Base-by-base conservation (phyloP, 1,140 invertebrate genomes). In the Ruditapes philippinarum region DNA sequence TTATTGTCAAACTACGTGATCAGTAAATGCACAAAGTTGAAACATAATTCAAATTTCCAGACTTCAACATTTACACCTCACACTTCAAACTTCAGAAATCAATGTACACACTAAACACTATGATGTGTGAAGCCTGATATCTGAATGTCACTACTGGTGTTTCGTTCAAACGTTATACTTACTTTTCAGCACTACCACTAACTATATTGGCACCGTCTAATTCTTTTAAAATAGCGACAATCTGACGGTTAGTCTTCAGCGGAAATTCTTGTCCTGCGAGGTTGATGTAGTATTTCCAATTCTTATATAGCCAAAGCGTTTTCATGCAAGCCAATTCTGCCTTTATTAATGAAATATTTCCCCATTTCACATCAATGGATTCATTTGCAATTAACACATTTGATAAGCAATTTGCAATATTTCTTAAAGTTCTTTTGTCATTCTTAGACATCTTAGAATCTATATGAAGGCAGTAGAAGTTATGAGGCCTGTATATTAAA, bases 401-500 rank as follows among this genome's bases (percentile, higher is more conserved):
- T 14, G 70, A 40, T 28, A 84, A 84, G 38, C 81, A 84, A 17
- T 12, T 7, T 25, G 65, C 62, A n/a, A 84, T 84, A 1, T 4
- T n/a, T 51, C 31, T 36, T 0, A 70, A 17, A 14, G 62, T 65
- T 25, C 31, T 19, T 19, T 17, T 4, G 19, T 33, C 40, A n/a
- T 38, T 73, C n/a, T 40, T 22, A 1, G 73, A 19, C 38, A 83
- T 38, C 81, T 93, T 91, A 14, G 33, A 62, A 84, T 95, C 95
- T 0, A 95, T 90, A 82, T 95, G 95, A 42, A 95, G 92, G 88
- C 95, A 95, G 86, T 95, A 95, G 65, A 88, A 88, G 87, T 95
- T 95, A 22, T 94, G 92, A 12, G 94, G 94, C 19, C 93, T 85
- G 74, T 95, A 95, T 54, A 95, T 93, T 22, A 91, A 90, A 7